These are phyloP conservation scores for Drosophila longiperda DNA, from an alignment of 2,888 invertebrate species.

Conservation along the genomic window DNA sequence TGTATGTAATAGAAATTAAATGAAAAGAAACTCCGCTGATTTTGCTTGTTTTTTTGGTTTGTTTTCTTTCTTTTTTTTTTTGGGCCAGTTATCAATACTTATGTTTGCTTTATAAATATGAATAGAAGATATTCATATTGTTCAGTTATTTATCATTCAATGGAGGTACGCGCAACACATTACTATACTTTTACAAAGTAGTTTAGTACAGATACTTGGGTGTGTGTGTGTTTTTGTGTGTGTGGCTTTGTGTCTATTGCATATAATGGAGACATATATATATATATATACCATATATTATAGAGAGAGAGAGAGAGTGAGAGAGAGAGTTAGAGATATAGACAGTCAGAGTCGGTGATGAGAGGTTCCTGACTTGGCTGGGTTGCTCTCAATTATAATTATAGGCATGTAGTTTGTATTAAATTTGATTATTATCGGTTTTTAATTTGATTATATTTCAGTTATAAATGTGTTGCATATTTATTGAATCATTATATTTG, in stretches of 20 bases:
- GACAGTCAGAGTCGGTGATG: conserved; percentile 18
- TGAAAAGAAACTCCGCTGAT: conserved; percentile 68
- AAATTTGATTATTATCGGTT: conserved; percentile 62
- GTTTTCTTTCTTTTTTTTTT: conserved; percentile 1
- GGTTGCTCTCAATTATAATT: conserved; percentile 48
- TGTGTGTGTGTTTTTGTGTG: conserved; percentile 31
- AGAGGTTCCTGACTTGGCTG: conserved; percentile 28
- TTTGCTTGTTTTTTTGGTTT: background rate
- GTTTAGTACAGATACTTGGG: conserved; percentile 10
- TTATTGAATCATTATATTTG: conserved; percentile 3
- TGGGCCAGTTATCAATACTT: conserved; percentile 40
- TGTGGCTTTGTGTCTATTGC: conserved; percentile 26
- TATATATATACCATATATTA: conserved; percentile 17
- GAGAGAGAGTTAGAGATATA: conserved; percentile 31
- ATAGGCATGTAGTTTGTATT: conserved; percentile 56
- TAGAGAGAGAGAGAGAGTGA: conserved; percentile 9
- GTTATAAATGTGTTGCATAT: conserved; percentile 6
- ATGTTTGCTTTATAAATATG: conserved; percentile 27
- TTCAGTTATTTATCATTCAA: conserved; percentile 41
- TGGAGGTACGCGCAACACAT: conserved; percentile 69
- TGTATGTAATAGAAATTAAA: conserved; percentile 66
- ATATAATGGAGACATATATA: conserved; percentile 15
- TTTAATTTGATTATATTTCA: conserved; percentile 9
- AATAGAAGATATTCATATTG: conserved; percentile 23
- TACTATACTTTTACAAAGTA: conserved; percentile 75